These are phyloP conservation scores for Ceratina calcarata DNA, from an alignment of 1,140 invertebrate genomes.

Conservation along the genomic window DNA sequence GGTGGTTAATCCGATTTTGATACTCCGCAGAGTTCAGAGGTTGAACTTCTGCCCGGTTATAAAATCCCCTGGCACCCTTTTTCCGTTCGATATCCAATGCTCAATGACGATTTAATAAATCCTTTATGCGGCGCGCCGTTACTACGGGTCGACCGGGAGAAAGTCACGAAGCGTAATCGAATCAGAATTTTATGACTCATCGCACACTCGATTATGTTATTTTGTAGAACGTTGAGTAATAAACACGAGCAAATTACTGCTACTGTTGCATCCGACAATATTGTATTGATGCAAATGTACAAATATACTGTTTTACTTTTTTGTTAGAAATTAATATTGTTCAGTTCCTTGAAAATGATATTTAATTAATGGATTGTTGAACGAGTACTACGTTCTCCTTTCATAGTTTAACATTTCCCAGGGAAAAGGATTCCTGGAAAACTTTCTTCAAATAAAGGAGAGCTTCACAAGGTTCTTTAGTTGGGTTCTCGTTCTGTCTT, in stretches of 20 bases:
- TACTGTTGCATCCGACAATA: neutral
- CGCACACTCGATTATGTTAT: constrained; percentile 38
- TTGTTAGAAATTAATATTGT: no score
- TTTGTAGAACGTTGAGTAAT: constrained; percentile 38
- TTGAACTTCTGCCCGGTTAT: constrained; percentile 14
- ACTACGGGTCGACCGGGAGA: constrained; percentile 31
- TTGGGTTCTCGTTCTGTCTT: neutral
- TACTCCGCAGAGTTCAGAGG: neutral
- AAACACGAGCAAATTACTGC: constrained; percentile 25
- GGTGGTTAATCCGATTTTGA: constrained; percentile 25
- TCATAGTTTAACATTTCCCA: neutral
- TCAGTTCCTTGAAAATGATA: neutral
- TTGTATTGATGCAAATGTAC: neutral
- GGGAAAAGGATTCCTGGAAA: neutral
- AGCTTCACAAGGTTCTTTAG: constrained; percentile 9
- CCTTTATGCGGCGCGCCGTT: constrained; percentile 24
- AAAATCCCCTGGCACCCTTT: constrained; percentile 14
- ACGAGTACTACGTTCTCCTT: neutral
- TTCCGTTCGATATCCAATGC: neutral
- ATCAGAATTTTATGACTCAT: constrained; percentile 54
- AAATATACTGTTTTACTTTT: no score
- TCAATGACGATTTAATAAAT: constrained; percentile 46
- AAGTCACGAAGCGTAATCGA: constrained; percentile 43
- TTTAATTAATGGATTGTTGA: neutral
- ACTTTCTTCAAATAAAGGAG: neutral